Percentiles rank a stretch among this genome's conserved stretches.
These are phyloP conservation scores for Pongo pygmaeus DNA, from an alignment of 2,113 vertebrate species.

Conservation along the genomic window DNA sequence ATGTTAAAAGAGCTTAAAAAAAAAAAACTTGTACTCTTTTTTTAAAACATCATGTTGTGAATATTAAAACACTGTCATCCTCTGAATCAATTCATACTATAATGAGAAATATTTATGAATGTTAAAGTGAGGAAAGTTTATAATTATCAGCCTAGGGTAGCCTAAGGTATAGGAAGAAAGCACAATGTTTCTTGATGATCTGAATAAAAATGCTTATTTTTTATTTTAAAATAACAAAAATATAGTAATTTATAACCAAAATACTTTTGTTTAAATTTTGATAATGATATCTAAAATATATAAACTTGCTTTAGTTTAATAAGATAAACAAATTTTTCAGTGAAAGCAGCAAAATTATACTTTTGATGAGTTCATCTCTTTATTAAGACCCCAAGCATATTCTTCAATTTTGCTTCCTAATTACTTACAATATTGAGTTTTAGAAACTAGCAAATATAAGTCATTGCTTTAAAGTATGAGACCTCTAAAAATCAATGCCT, in stretches of 20 bases:
- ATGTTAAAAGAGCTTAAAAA: neutral
- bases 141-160: neutral
- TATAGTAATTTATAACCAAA: slow-evolving; percentile 22
- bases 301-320: slow-evolving; percentile 18
- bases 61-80: neutral
- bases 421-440: neutral
- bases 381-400: neutral
- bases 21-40: neutral
- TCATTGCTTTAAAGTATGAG: neutral
- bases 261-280: neutral
- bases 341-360: neutral
- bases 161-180: neutral
- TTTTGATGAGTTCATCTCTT: neutral
- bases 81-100: neutral
- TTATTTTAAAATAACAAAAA: slow-evolving; percentile 25
- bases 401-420: neutral
- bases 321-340: slow-evolving; percentile 18
- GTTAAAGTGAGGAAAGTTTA: neutral
- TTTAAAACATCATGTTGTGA: neutral
- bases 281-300: slow-evolving; percentile 17
- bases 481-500: neutral
- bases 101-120: neutral
- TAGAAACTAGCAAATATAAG: slow-evolving; percentile 40
- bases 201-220: neutral
- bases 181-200: neutral